These are phyloP conservation scores for Conistra vaccinii DNA, from an alignment of 2,888 invertebrate species.

Conservation along the genomic window DNA sequence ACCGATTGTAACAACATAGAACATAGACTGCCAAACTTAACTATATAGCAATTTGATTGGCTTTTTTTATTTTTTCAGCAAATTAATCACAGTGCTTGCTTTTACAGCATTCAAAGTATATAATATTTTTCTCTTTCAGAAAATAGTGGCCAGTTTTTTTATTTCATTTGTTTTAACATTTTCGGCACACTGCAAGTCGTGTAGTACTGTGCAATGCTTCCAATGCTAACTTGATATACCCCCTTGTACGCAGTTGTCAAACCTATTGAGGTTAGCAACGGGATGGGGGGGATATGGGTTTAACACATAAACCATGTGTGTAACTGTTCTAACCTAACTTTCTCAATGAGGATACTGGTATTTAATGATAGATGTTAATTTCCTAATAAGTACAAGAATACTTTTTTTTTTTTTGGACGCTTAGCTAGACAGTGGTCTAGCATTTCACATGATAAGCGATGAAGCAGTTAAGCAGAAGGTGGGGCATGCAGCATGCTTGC, in stretches of 20 bases:
- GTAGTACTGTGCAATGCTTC: slow-evolving; percentile 75
- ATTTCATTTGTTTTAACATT: slow-evolving; percentile 74
- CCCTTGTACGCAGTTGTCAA: slow-evolving; percentile 83
- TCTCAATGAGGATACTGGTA: neutral
- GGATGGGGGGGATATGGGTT: slow-evolving; percentile 76
- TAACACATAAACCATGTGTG: neutral
- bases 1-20: neutral
- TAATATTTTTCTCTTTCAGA: neutral
- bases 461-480: neutral
- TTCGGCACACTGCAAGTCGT: slow-evolving; percentile 79
- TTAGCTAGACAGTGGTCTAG: neutral
- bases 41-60: neutral
- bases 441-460: neutral
- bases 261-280: slow-evolving; percentile 79
- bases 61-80: neutral
- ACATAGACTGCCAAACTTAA: neutral
- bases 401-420: neutral
- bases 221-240: slow-evolving; percentile 78
- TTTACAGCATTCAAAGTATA: neutral
- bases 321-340: no score
- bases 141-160: neutral
- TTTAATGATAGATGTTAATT: no score
- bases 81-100: neutral
- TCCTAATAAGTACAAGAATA: neutral
- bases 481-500: neutral